phyloP scores from a whole-genome alignment of 1,140 invertebrate genomes.

The Agrypnia vestita region DNA sequence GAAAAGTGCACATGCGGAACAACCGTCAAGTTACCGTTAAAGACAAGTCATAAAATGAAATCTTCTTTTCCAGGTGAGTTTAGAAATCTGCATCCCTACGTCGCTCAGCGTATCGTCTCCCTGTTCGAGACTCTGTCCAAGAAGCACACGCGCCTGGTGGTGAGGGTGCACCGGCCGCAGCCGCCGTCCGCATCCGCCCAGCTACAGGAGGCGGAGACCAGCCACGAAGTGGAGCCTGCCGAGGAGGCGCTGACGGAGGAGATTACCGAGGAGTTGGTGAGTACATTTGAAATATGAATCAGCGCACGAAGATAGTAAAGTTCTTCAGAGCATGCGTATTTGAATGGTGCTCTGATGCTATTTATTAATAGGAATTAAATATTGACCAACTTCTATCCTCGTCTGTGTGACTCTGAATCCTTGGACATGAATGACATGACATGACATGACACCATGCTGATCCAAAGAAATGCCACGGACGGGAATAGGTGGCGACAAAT shows the following conservation, averaged over 20 bases:
- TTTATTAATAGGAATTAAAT: too few species aligned
- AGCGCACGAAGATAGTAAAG: too few species aligned
- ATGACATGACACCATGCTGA: too few species aligned
- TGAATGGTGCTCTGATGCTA: too few species aligned
- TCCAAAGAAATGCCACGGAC: too few species aligned
- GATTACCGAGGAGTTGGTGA: conserved; percentile 57
- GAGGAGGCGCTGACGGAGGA: conserved; percentile 56
- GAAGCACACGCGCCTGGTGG: conserved; percentile 54
- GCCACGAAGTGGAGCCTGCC: conserved; percentile 45
- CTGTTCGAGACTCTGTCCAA: conserved; percentile 88
- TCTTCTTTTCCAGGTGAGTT: conserved; percentile 85
- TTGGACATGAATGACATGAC: too few species aligned
- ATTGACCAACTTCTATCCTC: too few species aligned
- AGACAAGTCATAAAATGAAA: not conserved
- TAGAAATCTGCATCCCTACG: conserved; percentile 94
- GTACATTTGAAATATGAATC: too few species aligned
- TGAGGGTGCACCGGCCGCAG: conserved; percentile 44
- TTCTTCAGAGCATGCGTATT: too few species aligned
- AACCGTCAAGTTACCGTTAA: not conserved
- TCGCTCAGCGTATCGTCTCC: conserved; percentile 93
- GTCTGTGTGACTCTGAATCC: too few species aligned
- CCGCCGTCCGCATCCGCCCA: conserved; percentile 11
- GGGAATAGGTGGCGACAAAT: too few species aligned
- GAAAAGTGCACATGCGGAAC: too few species aligned
- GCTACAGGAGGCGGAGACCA: not conserved